Base-by-base conservation (phyloP, 2,888 invertebrate genomes). In the Allophyes oxyacanthae region DNA sequence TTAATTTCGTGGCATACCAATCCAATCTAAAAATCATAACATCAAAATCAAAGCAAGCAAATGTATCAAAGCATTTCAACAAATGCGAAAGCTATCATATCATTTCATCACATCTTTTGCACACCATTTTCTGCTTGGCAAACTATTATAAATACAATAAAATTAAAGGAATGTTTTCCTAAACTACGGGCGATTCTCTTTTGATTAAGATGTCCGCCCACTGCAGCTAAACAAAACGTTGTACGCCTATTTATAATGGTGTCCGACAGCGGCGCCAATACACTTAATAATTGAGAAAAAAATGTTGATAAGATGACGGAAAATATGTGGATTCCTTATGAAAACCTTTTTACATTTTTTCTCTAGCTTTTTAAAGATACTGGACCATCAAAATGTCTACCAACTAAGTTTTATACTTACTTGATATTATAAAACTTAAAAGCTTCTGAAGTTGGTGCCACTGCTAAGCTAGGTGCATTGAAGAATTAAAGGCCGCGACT, bases 191-290 rank as follows among this genome's bases (percentile, higher is more conserved):
- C n/a, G 7, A 9, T 6, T n/a, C 9, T 28, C 20, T 0, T 44
- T 44, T 60, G 38, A 60, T 60, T 38, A 30, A 48, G 59, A 44
- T 13, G 15, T 66, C n/a, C 48, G 41, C 55, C 37, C 51, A 65
- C 48, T 14, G 6, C 1, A 5, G 4, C 13, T 9, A 14, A 37
- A 53, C 42, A 38, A 45, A 49, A 32, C 43, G 11, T 26, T 11
- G 8, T 14, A 4, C 25, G 8, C 32, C 28, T 64, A 37, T 57
- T 48, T 41, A 33, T 41, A 50, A 38, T 1, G 11, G 4, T 34
- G 4, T 37, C 15, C 38, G 15, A 14, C n/a, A 37, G n/a, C 6
- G 64, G 64, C 63, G 63, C 64, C 63, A 46, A 57, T n/a, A 38
- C 50, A 64, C 44, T 64, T 55, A 45, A 15, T 8, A 10, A 4